phyloP scores from a whole-genome alignment of 2,888 invertebrate species.

The Melieria crassipennis region DNA sequence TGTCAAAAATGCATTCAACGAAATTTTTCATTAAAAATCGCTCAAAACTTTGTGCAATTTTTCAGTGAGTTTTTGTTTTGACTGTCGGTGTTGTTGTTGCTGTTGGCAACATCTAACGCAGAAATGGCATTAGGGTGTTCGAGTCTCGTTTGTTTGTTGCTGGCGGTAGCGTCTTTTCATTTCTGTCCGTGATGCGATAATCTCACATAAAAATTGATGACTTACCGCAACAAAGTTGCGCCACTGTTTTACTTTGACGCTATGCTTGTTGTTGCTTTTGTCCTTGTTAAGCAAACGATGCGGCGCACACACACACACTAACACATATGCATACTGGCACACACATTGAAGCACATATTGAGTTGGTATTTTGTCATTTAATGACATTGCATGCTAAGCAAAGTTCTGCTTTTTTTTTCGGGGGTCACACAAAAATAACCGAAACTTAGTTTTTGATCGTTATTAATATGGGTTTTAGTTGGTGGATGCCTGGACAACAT shows the following conservation, averaged over 20 bases:
- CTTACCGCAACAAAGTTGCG: constrained; percentile 3
- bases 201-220: constrained; percentile 30
- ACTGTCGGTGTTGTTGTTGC: too few relatives aligned
- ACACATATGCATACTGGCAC: too few relatives aligned
- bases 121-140: too few relatives aligned
- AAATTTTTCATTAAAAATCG: too few relatives aligned
- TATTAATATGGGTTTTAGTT: constrained; percentile 22
- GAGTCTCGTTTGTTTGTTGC: not conserved
- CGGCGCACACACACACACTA: not conserved
- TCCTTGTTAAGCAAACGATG: not conserved
- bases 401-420: too few relatives aligned
- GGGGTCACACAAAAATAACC: not conserved
- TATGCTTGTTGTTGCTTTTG: not conserved
- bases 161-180: not conserved
- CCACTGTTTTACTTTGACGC: not conserved
- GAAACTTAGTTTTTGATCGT: constrained; percentile 21
- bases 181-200: constrained; percentile 11
- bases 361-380: too few relatives aligned
- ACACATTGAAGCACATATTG: too few relatives aligned
- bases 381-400: too few relatives aligned
- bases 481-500: not conserved
- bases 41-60: too few relatives aligned
- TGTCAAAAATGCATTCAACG: too few relatives aligned
- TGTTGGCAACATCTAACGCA: too few relatives aligned
- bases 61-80: too few relatives aligned